Conservation (phyloP, 2,113 vertebrate genomes). For the Sinosuthora webbiana region DNA sequence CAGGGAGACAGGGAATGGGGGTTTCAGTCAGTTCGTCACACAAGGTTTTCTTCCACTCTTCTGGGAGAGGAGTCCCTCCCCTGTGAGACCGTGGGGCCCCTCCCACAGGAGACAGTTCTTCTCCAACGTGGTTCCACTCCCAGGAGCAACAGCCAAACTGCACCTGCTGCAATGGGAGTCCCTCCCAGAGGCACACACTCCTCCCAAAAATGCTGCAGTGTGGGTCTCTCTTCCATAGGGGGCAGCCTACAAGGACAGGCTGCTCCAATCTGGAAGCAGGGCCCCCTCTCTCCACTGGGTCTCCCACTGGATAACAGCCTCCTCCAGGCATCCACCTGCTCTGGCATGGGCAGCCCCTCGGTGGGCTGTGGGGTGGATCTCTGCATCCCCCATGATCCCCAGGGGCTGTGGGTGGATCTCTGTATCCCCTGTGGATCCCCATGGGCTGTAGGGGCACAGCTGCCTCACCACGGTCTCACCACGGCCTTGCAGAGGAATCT, state of each 20-base stretch:
- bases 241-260: background rate
- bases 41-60: rapidly evolving
- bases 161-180: too few species aligned
- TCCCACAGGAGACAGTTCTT: background rate
- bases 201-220: background rate
- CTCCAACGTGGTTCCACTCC: background rate
- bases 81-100: rapidly evolving
- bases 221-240: background rate
- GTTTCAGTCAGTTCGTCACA: too few species aligned
- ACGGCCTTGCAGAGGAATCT: background rate
- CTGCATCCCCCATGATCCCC: background rate
- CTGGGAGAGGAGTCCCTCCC: background rate
- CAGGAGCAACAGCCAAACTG: rapidly evolving
- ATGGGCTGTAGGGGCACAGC: background rate
- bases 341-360: rapidly evolving
- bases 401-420: too few species aligned
- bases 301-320: background rate
- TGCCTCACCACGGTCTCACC: background rate
- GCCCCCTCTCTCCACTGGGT: background rate
- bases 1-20: background rate
- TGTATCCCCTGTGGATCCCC: background rate
- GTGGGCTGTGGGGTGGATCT: background rate
- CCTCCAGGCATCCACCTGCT: background rate
- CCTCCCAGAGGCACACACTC: rapidly evolving
- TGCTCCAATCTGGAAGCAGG: background rate